phyloP scores from a whole-genome alignment of 2,797 vertebrate species.

The Acanthornis magna region DNA sequence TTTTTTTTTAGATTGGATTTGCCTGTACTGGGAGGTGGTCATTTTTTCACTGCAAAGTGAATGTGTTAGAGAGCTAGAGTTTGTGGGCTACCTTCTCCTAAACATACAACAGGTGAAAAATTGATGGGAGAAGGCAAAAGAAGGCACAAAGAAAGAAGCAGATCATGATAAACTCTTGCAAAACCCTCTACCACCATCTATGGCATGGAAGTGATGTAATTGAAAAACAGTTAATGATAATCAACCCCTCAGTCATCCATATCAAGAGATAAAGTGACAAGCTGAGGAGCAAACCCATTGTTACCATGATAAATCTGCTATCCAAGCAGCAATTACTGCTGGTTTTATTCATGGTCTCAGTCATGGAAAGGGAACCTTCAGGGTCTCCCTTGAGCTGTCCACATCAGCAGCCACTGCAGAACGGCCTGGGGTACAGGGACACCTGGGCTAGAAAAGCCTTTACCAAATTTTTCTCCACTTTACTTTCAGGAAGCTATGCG shows the following conservation, averaged over 20 bases:
- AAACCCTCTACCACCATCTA: not conserved
- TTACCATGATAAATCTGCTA: not conserved
- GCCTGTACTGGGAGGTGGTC: not conserved
- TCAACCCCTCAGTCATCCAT: not conserved
- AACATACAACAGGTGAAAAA: not conserved
- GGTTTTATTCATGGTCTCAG: not conserved
- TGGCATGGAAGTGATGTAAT: not conserved
- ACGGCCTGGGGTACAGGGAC: not conserved
- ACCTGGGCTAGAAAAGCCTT: not conserved
- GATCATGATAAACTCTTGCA: not conserved
- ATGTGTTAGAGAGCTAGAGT: not conserved
- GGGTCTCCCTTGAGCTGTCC: not conserved
- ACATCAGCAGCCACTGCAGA: not conserved
- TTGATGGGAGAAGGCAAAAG: not conserved
- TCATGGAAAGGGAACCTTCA: not conserved
- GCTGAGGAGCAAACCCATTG: not conserved
- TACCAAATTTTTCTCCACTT: not conserved
- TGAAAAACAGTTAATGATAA: not conserved
- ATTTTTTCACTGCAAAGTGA: not conserved
- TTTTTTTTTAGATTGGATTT: not conserved
- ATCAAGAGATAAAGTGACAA: not conserved
- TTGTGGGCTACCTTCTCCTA: not conserved
- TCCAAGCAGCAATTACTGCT: not conserved
- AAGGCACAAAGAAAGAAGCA: not conserved
- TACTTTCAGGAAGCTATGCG: not conserved